Percentiles rank a stretch among this genome's conserved stretches.
Conservation (phyloP, 1,140 invertebrate species). For the Plutomurus gul region DNA sequence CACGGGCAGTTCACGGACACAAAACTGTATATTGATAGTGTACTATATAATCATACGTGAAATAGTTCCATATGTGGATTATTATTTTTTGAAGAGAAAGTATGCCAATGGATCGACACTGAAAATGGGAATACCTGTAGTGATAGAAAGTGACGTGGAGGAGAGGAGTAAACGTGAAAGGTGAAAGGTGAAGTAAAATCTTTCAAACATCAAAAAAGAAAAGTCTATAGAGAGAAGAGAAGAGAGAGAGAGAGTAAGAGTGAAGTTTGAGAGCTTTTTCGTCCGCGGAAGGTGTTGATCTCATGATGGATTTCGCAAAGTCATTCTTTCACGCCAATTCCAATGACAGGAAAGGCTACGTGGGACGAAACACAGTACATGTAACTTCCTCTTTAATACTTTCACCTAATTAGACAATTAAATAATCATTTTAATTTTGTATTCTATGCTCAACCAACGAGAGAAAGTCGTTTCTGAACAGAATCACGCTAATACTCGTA, state of each 20-base stretch:
- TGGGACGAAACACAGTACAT: conserved; percentile 43
- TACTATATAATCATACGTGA: too few species aligned
- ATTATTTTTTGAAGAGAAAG: too few species aligned
- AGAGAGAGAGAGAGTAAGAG: background rate
- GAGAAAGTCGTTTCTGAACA: too few species aligned
- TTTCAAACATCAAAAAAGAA: background rate
- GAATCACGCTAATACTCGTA: too few species aligned
- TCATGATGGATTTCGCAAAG: conserved; percentile 52
- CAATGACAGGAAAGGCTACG: conserved; percentile 51
- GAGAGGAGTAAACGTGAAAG: background rate
- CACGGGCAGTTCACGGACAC: too few species aligned
- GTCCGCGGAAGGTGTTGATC: background rate
- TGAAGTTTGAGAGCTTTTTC: too few species aligned
- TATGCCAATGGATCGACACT: too few species aligned
- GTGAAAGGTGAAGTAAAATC: background rate
- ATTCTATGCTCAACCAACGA: too few species aligned
- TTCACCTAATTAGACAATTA: background rate
- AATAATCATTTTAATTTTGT: background rate
- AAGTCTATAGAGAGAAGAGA: background rate
- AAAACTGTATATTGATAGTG: too few species aligned
- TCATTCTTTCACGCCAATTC: conserved; percentile 43
- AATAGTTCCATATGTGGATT: too few species aligned
- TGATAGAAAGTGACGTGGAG: background rate
- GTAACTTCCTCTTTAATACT: conserved; percentile 36
- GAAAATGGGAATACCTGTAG: too few species aligned